phyloP scores from a whole-genome alignment of 2,888 invertebrate species.

The Seira sanloemensis region DNA sequence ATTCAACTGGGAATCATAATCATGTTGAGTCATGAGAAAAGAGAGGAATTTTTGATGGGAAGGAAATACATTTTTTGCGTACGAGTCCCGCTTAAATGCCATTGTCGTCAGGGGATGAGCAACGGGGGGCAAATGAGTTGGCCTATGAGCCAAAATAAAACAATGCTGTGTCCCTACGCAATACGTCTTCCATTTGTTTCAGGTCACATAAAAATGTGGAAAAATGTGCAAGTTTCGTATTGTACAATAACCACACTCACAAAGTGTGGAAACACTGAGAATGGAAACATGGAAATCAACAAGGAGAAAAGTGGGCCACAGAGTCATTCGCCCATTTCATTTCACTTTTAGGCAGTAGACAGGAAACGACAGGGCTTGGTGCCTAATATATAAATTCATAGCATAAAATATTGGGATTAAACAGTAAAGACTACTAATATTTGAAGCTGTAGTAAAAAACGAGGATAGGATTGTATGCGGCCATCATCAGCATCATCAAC shows the following conservation, averaged over 20 bases:
- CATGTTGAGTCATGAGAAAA: no score
- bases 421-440: no score
- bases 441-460: no score
- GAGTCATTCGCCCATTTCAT: not conserved
- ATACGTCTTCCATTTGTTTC: no score
- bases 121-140: conserved; percentile 57
- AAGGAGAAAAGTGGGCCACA: conserved; percentile 12
- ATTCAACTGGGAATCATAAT: no score
- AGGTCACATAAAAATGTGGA: conserved; percentile 5
- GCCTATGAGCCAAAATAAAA: conserved; percentile 51
- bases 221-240: not conserved
- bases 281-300: not conserved
- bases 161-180: no score
- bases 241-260: not conserved
- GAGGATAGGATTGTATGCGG: no score
- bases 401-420: no score
- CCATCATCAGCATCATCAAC: no score
- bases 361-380: not conserved
- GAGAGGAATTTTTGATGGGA: no score
- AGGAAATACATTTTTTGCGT: no score
- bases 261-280: not conserved
- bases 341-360: not conserved
- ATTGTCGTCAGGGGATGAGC: conserved; percentile 55
- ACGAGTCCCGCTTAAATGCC: conserved; percentile 46
- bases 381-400: no score